Evolutionary conservation across 2,113 vertebrate species (phyloP), one percentile per base, ranked within the genome.

Genomic region (Todiramphus chloris): DNA sequence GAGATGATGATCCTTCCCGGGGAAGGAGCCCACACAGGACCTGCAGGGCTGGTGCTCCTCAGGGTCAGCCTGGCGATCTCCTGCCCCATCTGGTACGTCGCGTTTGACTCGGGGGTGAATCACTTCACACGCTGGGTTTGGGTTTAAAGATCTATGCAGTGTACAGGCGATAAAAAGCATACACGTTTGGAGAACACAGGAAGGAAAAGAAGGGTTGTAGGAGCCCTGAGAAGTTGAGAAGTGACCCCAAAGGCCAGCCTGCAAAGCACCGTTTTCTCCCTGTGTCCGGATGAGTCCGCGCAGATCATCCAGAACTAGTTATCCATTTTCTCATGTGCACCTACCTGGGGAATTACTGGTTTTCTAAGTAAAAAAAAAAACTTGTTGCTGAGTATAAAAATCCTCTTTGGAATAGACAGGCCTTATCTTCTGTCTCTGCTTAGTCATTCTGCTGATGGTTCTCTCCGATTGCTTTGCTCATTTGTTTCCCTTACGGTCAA

Each of bases 381-480:
- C 79, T 81, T 94, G 96, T 93, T 93, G 35, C 92, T 41, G 43
- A 83, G 73, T 90, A 43, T 66, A 68, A 85, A 89, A 92, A 53
- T 60, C 43, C n/a, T 55, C 7, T 39, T 87, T 89, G 25, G 39
- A 7, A 11, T 11, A 68, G 59, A 51, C 33, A 60, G 87, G 80
- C 28, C 21, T 90, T 90, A 62, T 62, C 76, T 70, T 31, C 83
- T 66, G 11, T 35, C 14, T 87, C 87, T 91, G 58, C 68, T 58
- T 56, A 53, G 89, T 92, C 81, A 90, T 67, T 59, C 76, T 90
- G 69, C 81, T 74, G 35, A 37, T 58, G 41, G 37, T 66, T 73
- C 56, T 89, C 44, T 50, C 27, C 0, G 0, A 28, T 68, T 18
- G 8, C 76, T 82, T 14, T 30, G 44, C 59, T 46, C 78, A 12